phyloP scores from a whole-genome alignment of 1,140 invertebrate species.

The Anastatus disparis region DNA sequence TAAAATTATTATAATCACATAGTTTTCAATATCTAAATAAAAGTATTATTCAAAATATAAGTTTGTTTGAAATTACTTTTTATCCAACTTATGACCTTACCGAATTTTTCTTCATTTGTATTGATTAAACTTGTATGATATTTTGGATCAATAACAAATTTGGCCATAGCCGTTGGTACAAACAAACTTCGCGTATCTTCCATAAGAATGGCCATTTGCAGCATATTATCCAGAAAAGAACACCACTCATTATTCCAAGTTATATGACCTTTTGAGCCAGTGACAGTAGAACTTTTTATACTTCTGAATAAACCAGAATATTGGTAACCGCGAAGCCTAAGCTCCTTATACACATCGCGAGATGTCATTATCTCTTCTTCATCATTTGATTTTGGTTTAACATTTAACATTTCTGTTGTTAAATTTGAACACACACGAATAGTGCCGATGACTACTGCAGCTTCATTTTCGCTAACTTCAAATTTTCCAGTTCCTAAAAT shows the following conservation, averaged over 20 bases:
- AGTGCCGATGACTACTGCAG: conserved; percentile 79
- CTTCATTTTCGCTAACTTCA: conserved; percentile 78
- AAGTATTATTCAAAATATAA: too few species aligned
- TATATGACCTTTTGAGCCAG: conserved; percentile 67
- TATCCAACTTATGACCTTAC: conserved; percentile 17
- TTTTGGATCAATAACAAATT: conserved; percentile 81
- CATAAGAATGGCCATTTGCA: conserved; percentile 87
- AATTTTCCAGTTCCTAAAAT: conserved; percentile 63
- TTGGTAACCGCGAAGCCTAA: conserved; percentile 90
- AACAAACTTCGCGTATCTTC: conserved; percentile 78
- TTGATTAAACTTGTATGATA: conserved; percentile 69
- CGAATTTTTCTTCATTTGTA: conserved; percentile 54
- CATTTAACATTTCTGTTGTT: conserved; percentile 41
- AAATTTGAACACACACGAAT: conserved; percentile 70
- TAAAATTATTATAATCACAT: too few species aligned
- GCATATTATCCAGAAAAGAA: conserved; percentile 92
- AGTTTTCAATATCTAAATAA: too few species aligned
- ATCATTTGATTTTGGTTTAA: conserved; percentile 45
- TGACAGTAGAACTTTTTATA: conserved; percentile 66
- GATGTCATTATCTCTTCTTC: conserved; percentile 63
- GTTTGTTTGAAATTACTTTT: conserved; percentile 17
- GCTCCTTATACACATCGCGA: conserved; percentile 92
- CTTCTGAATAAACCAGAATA: conserved; percentile 84
- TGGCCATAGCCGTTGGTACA: conserved; percentile 87
- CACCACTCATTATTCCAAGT: conserved; percentile 89